Evolutionary conservation across 2,888 invertebrate species (phyloP).

Genomic region (Selenia dentaria): DNA sequence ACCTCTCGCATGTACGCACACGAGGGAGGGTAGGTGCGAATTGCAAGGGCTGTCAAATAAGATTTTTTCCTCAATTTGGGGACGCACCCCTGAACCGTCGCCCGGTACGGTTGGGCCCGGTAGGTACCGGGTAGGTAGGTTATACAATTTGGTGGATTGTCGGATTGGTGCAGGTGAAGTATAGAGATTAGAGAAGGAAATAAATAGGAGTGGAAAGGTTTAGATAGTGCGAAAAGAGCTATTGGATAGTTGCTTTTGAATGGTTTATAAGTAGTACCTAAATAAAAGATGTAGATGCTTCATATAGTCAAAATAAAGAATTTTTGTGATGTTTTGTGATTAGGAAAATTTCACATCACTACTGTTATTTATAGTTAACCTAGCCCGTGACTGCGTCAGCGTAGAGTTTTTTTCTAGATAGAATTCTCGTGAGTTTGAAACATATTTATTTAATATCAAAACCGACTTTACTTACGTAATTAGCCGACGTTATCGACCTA

Average conservation of each 20-base stretch:
- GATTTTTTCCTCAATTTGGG: conserved; percentile 80
- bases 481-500: too few species aligned
- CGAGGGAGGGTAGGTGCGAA: conserved; percentile 62
- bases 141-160: conserved; percentile 68
- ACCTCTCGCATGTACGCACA: conserved; percentile 42
- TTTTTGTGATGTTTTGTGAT: too few species aligned
- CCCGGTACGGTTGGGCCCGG: background rate
- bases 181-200: conserved; percentile 27
- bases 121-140: conserved; percentile 39
- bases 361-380: too few species aligned
- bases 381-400: too few species aligned
- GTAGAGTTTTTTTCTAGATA: too few species aligned
- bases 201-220: conserved; percentile 2
- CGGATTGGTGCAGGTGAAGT: conserved; percentile 32
- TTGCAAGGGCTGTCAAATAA: conserved; percentile 73
- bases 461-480: too few species aligned
- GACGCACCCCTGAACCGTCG: conserved; percentile 23
- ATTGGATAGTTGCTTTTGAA: background rate
- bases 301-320: too few species aligned
- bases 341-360: too few species aligned
- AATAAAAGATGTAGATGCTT: too few species aligned
- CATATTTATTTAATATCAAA: too few species aligned
- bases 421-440: too few species aligned
- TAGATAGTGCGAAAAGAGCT: background rate
- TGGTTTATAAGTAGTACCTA: too few species aligned